These are phyloP conservation scores for Luffia ferchaultella DNA, from an alignment of 2,888 invertebrate species.

Conservation along the genomic window DNA sequence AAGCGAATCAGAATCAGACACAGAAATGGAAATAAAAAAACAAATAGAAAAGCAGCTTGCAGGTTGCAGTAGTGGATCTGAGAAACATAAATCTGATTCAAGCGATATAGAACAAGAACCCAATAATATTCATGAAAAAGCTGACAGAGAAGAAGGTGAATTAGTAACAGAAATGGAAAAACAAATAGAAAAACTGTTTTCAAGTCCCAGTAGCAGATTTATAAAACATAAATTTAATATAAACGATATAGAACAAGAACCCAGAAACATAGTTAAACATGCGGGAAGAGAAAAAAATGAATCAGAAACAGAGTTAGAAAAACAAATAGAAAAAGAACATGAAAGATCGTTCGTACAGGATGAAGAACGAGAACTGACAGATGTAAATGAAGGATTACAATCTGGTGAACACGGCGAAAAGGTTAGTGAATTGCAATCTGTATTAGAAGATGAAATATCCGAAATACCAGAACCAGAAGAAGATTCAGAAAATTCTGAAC, in stretches of 20 bases:
- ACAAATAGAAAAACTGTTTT: not conserved
- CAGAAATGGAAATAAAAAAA: too few species aligned
- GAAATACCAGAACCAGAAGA: not conserved
- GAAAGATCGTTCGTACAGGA: not conserved
- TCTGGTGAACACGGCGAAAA: not conserved
- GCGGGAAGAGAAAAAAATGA: not conserved
- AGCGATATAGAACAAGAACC: not conserved
- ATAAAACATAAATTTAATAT: conserved; percentile 12
- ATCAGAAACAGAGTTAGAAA: conserved; percentile 5
- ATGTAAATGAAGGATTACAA: not conserved
- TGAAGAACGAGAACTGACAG: not conserved
- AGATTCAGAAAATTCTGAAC: not conserved
- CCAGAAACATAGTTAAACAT: not conserved
- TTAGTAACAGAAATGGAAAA: not conserved
- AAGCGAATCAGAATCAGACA: conserved; percentile 2
- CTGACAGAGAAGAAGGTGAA: not conserved
- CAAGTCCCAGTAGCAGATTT: not conserved
- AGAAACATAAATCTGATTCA: not conserved
- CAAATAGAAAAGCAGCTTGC: not conserved
- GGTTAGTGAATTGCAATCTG: not conserved
- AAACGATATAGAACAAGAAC: not conserved
- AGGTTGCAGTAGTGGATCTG: not conserved
- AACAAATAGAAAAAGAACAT: too few species aligned
- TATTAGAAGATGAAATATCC: not conserved
- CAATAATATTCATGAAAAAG: not conserved